Conservation (phyloP, 2,113 vertebrate genomes). For the Hydrolagus affinis region DNA sequence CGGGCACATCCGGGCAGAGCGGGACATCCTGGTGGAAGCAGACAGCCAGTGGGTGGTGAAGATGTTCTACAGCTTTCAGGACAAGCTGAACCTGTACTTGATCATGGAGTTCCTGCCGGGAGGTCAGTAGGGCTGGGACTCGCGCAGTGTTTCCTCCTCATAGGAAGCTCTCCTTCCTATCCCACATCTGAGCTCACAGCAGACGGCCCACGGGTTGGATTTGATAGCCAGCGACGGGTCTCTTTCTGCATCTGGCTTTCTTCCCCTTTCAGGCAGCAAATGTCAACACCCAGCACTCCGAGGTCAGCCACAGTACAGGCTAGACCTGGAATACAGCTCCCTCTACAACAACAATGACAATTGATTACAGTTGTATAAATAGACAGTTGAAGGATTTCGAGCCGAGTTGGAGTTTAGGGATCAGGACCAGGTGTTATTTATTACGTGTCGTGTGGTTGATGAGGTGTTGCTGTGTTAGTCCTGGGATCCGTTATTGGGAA, state of each 20-base stretch:
- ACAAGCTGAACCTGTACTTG: conserved; percentile 97
- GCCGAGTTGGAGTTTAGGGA: no score
- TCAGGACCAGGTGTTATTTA: not conserved
- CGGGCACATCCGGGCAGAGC: conserved; percentile 90
- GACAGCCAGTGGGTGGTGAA: conserved; percentile 98
- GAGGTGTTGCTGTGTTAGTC: not conserved
- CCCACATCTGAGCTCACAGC: not conserved
- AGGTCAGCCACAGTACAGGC: no score
- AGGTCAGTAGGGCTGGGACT: conserved; percentile 56
- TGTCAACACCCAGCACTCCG: no score
- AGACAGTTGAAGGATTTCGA: no score
- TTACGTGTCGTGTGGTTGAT: not conserved
- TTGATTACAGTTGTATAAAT: no score
- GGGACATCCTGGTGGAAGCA: conserved; percentile 94
- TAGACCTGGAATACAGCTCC: no score
- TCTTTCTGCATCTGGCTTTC: no score
- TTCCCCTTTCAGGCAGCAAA: no score
- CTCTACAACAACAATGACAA: no score
- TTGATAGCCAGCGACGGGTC: no score
- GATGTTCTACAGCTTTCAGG: conserved; percentile 99
- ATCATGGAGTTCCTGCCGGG: conserved; percentile 98
- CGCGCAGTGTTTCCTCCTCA: not conserved
- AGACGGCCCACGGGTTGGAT: no score
- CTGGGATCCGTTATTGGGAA: no score
- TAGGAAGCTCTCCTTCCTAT: not conserved